phyloP scores from a whole-genome alignment of 2,797 vertebrate species.

The Melanotaenia nigrans region DNA sequence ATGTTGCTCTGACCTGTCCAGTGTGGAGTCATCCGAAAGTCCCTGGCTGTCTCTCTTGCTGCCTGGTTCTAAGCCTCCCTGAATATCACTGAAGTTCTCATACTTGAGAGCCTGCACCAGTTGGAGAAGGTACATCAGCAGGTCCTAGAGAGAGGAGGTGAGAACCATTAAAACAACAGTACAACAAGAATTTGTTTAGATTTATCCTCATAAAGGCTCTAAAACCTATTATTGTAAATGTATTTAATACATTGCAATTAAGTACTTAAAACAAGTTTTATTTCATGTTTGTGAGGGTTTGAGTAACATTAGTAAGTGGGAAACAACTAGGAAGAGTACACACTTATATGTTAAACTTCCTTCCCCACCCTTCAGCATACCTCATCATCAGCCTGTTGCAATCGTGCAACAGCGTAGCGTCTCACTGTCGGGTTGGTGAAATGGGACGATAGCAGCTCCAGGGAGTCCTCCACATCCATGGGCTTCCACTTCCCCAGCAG shows the following conservation, averaged over 20 bases:
- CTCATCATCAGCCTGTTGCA: slow-evolving; percentile 98
- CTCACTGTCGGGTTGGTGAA: slow-evolving; percentile 95
- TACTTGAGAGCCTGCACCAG: slow-evolving; percentile 97
- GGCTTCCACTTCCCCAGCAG: slow-evolving; percentile 97
- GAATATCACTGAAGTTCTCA: slow-evolving; percentile 96
- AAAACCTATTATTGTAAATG: not conserved
- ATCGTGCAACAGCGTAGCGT: slow-evolving; percentile 93
- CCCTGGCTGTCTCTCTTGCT: slow-evolving; percentile 92
- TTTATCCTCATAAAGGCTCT: not conserved
- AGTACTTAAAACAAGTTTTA: not conserved
- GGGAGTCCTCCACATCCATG: slow-evolving; percentile 97
- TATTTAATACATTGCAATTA: too few species aligned
- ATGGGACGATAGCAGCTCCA: slow-evolving; percentile 95
- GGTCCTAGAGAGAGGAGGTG: slow-evolving; percentile 80
- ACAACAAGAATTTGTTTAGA: not conserved
- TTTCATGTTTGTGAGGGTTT: not conserved
- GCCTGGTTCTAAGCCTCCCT: slow-evolving; percentile 91
- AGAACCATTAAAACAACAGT: not conserved
- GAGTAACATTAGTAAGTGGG: not conserved
- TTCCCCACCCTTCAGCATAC: slow-evolving; percentile 64
- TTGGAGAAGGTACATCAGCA: slow-evolving; percentile 97
- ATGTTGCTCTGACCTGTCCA: slow-evolving; percentile 87
- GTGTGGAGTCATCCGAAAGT: slow-evolving; percentile 84
- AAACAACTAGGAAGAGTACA: not conserved
- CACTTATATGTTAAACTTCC: not conserved